Evolutionary conservation across 1,140 invertebrate genomes (phyloP).

Genomic region (Lanistes nyassanus): DNA sequence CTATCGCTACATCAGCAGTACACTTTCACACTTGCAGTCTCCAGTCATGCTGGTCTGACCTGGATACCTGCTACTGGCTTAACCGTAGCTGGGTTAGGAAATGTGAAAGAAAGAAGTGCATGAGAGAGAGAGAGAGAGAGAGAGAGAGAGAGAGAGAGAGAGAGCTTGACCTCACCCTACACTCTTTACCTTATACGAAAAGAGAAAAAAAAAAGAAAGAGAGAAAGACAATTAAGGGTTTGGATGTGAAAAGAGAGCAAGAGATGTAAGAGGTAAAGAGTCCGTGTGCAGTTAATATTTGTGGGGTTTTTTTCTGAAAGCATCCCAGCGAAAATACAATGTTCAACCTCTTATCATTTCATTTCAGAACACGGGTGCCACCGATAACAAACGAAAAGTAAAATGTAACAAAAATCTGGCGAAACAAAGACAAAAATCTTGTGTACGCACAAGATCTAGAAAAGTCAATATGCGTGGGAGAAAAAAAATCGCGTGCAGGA

Average conservation of each 20-base stretch:
- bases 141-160: too few relatives aligned
- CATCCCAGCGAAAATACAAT: not conserved
- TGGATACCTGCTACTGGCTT: not conserved
- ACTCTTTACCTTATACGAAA: too few relatives aligned
- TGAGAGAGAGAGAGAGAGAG: constrained; percentile 6
- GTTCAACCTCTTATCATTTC: not conserved
- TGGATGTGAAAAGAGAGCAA: not conserved
- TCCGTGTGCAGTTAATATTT: too few relatives aligned
- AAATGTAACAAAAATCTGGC: not conserved
- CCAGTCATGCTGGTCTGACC: not conserved
- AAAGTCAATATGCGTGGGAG: too few relatives aligned
- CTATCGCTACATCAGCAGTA: too few relatives aligned
- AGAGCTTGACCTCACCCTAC: too few relatives aligned
- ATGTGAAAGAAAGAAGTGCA: too few relatives aligned
- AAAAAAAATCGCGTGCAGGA: too few relatives aligned
- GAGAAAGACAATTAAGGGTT: too few relatives aligned
- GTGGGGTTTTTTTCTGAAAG: not conserved
- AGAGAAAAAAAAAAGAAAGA: too few relatives aligned
- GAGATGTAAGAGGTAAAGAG: not conserved
- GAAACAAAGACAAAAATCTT: not conserved
- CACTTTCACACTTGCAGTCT: too few relatives aligned
- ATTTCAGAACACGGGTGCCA: not conserved
- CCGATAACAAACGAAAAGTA: not conserved
- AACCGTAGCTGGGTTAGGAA: not conserved
- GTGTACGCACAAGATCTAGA: not conserved